Base-by-base conservation (phyloP, 2,797 vertebrate genomes). In the Myotis daubentonii region DNA sequence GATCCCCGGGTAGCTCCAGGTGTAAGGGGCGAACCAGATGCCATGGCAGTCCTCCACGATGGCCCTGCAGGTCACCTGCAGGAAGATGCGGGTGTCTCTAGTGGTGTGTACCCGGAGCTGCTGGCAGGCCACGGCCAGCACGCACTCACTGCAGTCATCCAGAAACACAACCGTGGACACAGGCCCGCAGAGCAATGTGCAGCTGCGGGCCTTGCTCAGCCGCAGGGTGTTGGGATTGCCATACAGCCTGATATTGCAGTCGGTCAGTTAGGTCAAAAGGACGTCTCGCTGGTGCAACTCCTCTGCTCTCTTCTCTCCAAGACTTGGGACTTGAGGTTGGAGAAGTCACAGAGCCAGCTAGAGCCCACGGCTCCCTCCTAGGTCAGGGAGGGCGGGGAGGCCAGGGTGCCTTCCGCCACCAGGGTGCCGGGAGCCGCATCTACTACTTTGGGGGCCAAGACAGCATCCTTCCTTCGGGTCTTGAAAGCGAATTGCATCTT, bases 401-500 rank as follows among this genome's bases (percentile, higher is more conserved):
- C 44, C 49, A 1, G 47, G 91, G 95, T 71, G 51, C 80, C 20
- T 10, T 41, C 68, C 1, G 53, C 33, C 1, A 53, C 55, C 6
- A 0, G 41, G 47, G 1, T 57, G 28, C 3, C 6, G 1, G 30
- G 28, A 15, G 85, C 76, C 11, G 85, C 30, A 30, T 94, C 89
- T 55, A 81, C 91, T 1, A 79, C 91, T 1, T 68, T 20, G 19
- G 81, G 3, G 65, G 66, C 19, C 30, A 74, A 51, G 25, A 71
- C 60, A 11, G 85, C 23, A 28, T 94, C 93, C 19, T 98, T 98
- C 87, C 96, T 98, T 19, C 99, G 99, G 9, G 98, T 88, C 60
- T 98, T 97, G 89, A 99, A 99, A 6, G 99, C 98, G 75, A 99
- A 99, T 80, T 99, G 99, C 98, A 99, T 99, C 97, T 99, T 99